These are phyloP conservation scores for Anolis apletophallus DNA, from an alignment of 2,797 vertebrate species.

Conservation along the genomic window DNA sequence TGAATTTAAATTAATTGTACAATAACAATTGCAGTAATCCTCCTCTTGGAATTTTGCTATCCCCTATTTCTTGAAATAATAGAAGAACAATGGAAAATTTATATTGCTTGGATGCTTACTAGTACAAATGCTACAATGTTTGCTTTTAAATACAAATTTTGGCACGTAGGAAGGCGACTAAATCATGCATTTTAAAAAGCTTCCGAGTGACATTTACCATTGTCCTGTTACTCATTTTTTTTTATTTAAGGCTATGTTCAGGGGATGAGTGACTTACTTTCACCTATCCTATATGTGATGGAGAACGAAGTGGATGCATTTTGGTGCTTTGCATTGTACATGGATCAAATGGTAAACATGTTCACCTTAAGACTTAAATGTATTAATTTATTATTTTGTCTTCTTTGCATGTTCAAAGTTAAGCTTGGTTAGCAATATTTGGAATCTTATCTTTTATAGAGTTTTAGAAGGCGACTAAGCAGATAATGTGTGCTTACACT, in stretches of 20 bases:
- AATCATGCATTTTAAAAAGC: background rate
- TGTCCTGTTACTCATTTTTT: conserved; percentile 6
- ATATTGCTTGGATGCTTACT: background rate
- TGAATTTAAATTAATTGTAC: too few relatives aligned
- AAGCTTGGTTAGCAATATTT: background rate
- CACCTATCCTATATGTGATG: conserved; percentile 93
- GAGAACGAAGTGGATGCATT: conserved; percentile 97
- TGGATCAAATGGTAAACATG: conserved; percentile 93
- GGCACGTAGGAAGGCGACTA: background rate
- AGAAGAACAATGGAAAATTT: too few relatives aligned
- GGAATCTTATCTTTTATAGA: background rate
- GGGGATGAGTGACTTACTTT: conserved; percentile 97
- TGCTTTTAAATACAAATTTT: background rate
- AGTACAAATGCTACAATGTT: background rate
- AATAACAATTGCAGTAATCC: too few relatives aligned
- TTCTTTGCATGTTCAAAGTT: conserved; percentile 2
- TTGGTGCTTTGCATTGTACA: conserved; percentile 96
- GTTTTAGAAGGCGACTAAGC: background rate
- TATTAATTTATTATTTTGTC: background rate
- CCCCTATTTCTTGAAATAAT: too few relatives aligned
- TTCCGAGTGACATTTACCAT: background rate
- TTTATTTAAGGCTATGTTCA: conserved; percentile 90
- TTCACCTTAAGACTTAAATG: conserved; percentile 16
- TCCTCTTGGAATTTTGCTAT: too few relatives aligned
- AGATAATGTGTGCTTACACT: conserved; percentile 20